Evolutionary conservation across 2,113 vertebrate species (phyloP).

Genomic region (Ramphastos sulfuratus): DNA sequence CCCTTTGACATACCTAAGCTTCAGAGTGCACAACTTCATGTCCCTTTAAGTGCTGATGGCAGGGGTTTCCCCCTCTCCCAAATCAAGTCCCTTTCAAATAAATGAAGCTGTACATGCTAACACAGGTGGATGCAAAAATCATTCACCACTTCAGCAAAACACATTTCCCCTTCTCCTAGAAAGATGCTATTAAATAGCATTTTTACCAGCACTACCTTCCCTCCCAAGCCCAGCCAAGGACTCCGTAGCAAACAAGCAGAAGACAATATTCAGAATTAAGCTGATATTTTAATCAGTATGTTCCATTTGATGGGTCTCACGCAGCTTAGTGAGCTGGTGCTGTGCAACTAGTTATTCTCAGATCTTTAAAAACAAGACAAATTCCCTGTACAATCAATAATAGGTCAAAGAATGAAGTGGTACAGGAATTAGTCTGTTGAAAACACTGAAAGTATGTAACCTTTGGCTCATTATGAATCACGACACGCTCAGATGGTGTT

Average conservation of each 20-base stretch:
- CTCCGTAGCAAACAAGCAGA: not conserved
- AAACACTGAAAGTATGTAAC: conserved; percentile 18
- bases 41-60: not conserved
- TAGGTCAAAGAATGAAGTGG: not conserved
- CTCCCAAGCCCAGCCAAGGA: not conserved
- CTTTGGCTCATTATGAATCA: conserved; percentile 29
- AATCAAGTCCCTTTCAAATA: not conserved
- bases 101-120: not conserved
- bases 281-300: not conserved
- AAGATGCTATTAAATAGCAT: not conserved
- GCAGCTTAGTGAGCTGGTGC: not conserved
- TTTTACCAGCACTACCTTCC: not conserved
- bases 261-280: not conserved
- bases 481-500: conserved; percentile 11
- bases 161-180: accelerated
- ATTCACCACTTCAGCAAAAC: not conserved
- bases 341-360: not conserved
- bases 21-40: not conserved
- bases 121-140: not conserved
- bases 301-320: not conserved
- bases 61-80: not conserved
- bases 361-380: conserved; percentile 23
- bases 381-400: not conserved
- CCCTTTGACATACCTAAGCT: not conserved
- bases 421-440: conserved; percentile 1